phyloP scores from a whole-genome alignment of 2,113 vertebrate genomes.

The cat (Felis catus) region DNA sequence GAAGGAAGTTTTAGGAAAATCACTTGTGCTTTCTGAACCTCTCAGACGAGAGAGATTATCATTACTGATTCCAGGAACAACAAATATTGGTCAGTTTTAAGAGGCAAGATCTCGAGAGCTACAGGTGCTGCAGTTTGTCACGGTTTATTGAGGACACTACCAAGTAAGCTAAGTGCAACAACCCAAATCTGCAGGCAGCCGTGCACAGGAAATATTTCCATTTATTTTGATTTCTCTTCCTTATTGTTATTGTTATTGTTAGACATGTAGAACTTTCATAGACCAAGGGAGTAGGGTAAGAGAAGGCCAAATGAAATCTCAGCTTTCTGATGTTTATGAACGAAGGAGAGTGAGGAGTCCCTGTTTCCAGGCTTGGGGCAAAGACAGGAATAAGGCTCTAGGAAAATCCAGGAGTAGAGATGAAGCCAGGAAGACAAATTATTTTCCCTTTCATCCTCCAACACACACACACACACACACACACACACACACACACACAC shows the following conservation, averaged over 20 bases:
- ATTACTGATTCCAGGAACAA: not conserved
- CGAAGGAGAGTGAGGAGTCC: not conserved
- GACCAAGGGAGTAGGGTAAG: not conserved
- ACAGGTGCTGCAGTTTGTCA: not conserved
- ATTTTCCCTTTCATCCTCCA: not conserved
- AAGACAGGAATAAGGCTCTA: not conserved
- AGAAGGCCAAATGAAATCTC: not conserved
- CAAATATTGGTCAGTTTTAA: not conserved
- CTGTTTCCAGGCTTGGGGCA: not conserved
- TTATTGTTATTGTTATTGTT: not conserved
- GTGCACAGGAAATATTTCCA: not conserved
- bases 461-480: not conserved
- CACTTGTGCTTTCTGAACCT: not conserved
- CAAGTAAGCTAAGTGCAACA: not conserved
- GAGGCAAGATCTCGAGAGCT: not conserved
- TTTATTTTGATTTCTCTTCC: not conserved
- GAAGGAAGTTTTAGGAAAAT: not conserved
- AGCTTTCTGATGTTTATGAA: not conserved
- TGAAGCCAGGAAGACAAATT: not conserved
- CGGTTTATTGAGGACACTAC: not conserved
- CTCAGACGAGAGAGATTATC: not conserved
- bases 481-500: not conserved
- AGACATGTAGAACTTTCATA: not conserved
- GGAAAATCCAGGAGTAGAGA: not conserved
- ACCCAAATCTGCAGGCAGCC: not conserved